Percentiles rank a stretch among this genome's conserved stretches.
These are phyloP conservation scores for Sarcophaga peregrina DNA, from an alignment of 1,140 invertebrate genomes.

Conservation along the genomic window DNA sequence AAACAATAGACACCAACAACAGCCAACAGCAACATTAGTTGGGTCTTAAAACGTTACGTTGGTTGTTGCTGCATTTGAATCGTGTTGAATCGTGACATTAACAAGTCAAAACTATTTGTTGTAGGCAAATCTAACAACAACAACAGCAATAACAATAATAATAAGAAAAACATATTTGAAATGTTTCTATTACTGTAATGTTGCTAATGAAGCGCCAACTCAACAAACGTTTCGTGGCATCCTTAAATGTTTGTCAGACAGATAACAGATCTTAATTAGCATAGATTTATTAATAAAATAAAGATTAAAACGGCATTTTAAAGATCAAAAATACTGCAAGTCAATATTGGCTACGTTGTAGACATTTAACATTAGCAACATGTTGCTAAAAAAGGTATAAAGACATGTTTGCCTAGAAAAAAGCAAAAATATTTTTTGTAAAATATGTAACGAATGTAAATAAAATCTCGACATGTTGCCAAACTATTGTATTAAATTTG, in stretches of 20 bases:
- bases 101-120: slow-evolving; percentile 36
- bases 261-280: slow-evolving; percentile 38
- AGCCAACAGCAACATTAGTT: not conserved
- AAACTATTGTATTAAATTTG: not conserved
- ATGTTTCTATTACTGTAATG: not conserved
- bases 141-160: too few species aligned
- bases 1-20: slow-evolving; percentile 1
- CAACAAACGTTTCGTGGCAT: not conserved
- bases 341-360: not conserved
- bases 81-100: slow-evolving; percentile 35
- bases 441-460: not conserved
- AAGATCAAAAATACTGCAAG: not conserved
- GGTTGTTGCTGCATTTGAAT: slow-evolving; percentile 4
- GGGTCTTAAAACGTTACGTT: not conserved
- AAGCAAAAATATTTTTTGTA: not conserved
- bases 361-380: too few species aligned
- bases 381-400: too few species aligned
- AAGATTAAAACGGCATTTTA: not conserved
- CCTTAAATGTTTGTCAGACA: slow-evolving; percentile 26
- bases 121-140: slow-evolving; percentile 24
- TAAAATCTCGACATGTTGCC: not conserved
- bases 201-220: not conserved
- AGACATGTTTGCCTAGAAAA: too few species aligned
- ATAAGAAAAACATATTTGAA: not conserved
- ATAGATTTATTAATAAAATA: slow-evolving; percentile 29